Percentiles rank a stretch among this genome's conserved stretches.
These are phyloP conservation scores for Scaptomyza graminum DNA, from an alignment of 1,140 invertebrate species.

Conservation along the genomic window DNA sequence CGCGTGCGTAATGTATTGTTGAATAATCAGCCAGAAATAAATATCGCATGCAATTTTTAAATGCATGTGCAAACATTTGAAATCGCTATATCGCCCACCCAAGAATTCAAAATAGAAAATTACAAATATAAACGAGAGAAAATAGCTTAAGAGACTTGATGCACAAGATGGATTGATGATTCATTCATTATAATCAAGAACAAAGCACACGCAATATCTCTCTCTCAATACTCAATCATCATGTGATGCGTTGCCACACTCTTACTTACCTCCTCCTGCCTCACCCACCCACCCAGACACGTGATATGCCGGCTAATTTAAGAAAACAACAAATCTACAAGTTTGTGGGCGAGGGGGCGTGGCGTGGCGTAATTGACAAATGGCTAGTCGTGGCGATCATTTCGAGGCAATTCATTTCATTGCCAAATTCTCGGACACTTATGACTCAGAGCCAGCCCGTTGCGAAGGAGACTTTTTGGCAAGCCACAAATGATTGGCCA, in stretches of 20 bases:
- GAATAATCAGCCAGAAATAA: constrained; percentile 35
- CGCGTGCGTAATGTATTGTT: constrained; percentile 41
- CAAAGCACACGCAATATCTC: constrained; percentile 45
- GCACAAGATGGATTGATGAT: constrained; percentile 10
- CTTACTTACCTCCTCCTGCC: background rate
- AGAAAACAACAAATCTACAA: constrained; percentile 20
- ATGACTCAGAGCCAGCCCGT: constrained; percentile 42
- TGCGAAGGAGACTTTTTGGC: constrained; percentile 61
- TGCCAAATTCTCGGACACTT: constrained; percentile 64
- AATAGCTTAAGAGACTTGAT: constrained; percentile 4
- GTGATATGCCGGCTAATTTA: constrained; percentile 78
- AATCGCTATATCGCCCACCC: background rate
- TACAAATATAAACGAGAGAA: constrained; percentile 5
- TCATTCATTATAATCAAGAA: constrained; percentile 17
- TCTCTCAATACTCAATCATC: constrained; percentile 61
- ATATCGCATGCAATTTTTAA: constrained; percentile 17
- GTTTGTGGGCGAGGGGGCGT: background rate
- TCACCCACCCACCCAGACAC: constrained; percentile 46
- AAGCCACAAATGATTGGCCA: constrained; percentile 32
- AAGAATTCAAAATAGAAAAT: constrained; percentile 8
- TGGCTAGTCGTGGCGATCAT: constrained; percentile 25
- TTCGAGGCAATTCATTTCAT: constrained; percentile 64
- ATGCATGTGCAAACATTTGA: constrained; percentile 2
- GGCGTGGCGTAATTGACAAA: constrained; percentile 35
- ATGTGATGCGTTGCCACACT: constrained; percentile 56